phyloP scores from a whole-genome alignment of 1,140 invertebrate species.

The Drosophila pallidifrons region DNA sequence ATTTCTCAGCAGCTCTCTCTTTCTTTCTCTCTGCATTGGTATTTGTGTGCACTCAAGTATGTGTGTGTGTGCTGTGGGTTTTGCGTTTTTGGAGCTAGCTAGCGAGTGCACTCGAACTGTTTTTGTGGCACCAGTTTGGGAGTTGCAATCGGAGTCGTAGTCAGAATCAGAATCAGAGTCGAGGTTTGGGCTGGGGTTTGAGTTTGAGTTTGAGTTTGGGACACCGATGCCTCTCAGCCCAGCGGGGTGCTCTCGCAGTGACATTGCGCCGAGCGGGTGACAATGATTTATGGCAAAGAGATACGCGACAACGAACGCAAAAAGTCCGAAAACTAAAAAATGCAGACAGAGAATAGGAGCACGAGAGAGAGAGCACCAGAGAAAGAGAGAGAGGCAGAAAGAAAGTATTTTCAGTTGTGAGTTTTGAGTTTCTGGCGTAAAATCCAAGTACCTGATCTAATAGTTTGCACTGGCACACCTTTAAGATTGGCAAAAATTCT shows the following conservation, averaged over 20 bases:
- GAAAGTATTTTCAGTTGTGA: constrained; percentile 13
- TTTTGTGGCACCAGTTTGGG: constrained; percentile 36
- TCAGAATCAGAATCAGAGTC: constrained; percentile 10
- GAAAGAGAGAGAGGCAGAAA: constrained; percentile 22
- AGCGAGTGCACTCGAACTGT: constrained; percentile 37
- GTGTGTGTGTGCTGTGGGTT: constrained; percentile 26
- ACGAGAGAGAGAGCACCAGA: constrained; percentile 27
- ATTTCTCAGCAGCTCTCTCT: constrained; percentile 30
- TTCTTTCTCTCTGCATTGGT: constrained; percentile 12
- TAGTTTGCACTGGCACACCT: constrained; percentile 41
- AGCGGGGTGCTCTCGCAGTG: constrained; percentile 82
- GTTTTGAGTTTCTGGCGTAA: constrained; percentile 24
- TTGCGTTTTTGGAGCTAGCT: constrained; percentile 38
- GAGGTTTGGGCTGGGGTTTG: neutral
- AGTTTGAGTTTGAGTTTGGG: neutral
- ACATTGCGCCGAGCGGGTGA: constrained; percentile 84
- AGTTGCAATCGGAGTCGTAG: constrained; percentile 17
- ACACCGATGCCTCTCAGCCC: constrained; percentile 31
- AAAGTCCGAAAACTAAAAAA: constrained; percentile 62
- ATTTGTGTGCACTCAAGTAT: neutral
- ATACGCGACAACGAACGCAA: constrained; percentile 82
- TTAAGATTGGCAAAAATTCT: constrained; percentile 25
- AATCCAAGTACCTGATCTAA: constrained; percentile 43
- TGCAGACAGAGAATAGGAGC: constrained; percentile 45
- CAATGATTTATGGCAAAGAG: constrained; percentile 84